A percentile compares a stretch with the other conserved stretches of the same genome.
phyloP scores from a whole-genome alignment of 2,797 vertebrate species.

The Florisuga fusca region DNA sequence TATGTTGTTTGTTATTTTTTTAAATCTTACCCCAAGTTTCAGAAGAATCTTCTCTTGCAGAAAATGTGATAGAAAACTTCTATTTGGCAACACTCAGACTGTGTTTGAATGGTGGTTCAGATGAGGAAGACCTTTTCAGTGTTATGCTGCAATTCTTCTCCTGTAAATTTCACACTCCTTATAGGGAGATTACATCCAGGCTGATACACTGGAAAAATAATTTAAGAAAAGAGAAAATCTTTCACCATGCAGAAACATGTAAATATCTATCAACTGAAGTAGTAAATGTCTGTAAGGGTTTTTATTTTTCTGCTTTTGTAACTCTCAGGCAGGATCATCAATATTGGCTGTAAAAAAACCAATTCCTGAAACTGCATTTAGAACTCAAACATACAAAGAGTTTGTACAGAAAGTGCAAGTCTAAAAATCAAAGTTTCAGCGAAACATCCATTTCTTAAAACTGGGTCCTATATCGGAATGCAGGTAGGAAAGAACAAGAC shows the following conservation, averaged over 20 bases:
- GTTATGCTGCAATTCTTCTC: background rate
- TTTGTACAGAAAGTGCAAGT: fast-evolving
- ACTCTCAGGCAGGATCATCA: background rate
- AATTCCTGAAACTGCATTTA: background rate
- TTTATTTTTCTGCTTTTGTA: background rate
- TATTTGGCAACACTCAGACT: background rate
- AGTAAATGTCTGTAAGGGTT: background rate
- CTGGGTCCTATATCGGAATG: fast-evolving
- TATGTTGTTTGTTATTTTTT: background rate
- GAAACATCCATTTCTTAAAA: background rate
- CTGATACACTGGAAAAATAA: background rate
- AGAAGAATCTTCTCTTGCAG: background rate
- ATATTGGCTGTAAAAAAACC: background rate
- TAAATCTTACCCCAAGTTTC: constrained; percentile 38
- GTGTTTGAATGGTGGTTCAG: background rate
- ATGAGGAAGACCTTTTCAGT: background rate
- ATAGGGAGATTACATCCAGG: background rate
- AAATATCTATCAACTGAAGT: background rate
- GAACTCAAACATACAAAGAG: background rate
- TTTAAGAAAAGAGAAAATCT: background rate
- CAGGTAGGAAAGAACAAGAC: background rate
- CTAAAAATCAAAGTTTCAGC: background rate
- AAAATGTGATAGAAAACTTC: background rate
- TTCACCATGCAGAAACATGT: background rate
- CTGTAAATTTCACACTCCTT: background rate